Evolutionary conservation across 2,797 vertebrate species (phyloP), one percentile per base, ranked within the genome.

Genomic region (Anguilla marmorata): DNA sequence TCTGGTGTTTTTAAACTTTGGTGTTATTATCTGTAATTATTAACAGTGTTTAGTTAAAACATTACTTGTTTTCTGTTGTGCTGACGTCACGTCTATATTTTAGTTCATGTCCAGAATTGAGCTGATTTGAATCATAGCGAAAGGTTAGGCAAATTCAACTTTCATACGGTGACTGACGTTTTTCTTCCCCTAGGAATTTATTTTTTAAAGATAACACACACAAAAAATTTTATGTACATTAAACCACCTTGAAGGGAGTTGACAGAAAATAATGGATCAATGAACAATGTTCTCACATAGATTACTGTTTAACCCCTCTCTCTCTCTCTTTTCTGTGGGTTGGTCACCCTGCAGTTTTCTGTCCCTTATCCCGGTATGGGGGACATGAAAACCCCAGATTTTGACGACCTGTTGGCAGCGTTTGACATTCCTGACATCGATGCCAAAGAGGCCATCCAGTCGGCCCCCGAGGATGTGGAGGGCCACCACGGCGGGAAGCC

Each of bases 381-480:
- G 94, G 98, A 99, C 96, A 99, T 99, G 98, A 99, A 99, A 92
- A 99, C 98, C 86, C 98, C 98, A 60, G 98, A 99, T 93, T 99
- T 99, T 1, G 98, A 99, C 76, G 98, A 99, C 96, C 97, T 99
- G n/a, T 93, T 99, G 95, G 98, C 98, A 90, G 98, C 98, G 1
- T 99, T 99, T 84, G 98, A 99, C 93, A 99, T 99, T 90, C 98
- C 98, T 0, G 98, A 99, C 93, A 98, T 99, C 14, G 98, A 99
- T 94, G 96, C 98, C 0, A 98, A 98, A 88, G 98, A 99, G 93
- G 98, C 98, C 93, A 99, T 99, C 90, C 97, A 98, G 21, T 97
- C 98, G 0, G 96, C 96, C 66, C 97, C 98, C 0, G 98, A 99
- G 89, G 98, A 98, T 19, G 94, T 95, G 0, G 98, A 99, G 1